Conservation (phyloP, 2,888 invertebrate genomes). For the Hyalella azteca region DNA sequence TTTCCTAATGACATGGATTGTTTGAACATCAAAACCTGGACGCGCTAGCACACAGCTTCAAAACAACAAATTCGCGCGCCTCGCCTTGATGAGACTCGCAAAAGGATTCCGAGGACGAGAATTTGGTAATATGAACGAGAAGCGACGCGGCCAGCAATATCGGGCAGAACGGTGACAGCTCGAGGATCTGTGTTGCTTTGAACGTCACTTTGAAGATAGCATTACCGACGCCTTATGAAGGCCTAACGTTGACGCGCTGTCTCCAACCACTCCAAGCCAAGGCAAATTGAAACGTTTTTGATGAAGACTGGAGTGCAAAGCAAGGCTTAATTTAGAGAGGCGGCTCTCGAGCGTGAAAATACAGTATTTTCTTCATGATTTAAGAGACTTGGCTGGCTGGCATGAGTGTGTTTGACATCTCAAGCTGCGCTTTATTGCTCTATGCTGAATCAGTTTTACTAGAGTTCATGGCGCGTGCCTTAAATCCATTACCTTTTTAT, state of each 20-base stretch:
- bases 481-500: no score
- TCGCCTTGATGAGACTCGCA: background rate
- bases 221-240: constrained; percentile 6
- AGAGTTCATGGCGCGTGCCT: no score
- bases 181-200: constrained; percentile 19
- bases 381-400: background rate
- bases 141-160: background rate
- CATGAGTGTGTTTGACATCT: no score
- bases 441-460: no score
- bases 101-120: constrained; percentile 28
- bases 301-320: background rate
- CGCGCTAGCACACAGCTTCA: background rate
- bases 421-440: no score
- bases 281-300: constrained; percentile 21
- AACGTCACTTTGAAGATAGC: constrained; percentile 26
- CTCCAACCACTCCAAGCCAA: background rate
- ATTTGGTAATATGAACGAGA: constrained; percentile 30
- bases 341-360: background rate
- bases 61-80: constrained; percentile 28
- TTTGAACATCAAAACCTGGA: no score
- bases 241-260: background rate
- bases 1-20: no score
- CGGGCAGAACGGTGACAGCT: constrained; percentile 19
- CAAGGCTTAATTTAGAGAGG: constrained; percentile 4
- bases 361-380: no score